Percentiles rank a stretch among this genome's conserved stretches.
These are phyloP conservation scores for Mobula birostris DNA, from an alignment of 2,113 vertebrate genomes.

Conservation along the genomic window DNA sequence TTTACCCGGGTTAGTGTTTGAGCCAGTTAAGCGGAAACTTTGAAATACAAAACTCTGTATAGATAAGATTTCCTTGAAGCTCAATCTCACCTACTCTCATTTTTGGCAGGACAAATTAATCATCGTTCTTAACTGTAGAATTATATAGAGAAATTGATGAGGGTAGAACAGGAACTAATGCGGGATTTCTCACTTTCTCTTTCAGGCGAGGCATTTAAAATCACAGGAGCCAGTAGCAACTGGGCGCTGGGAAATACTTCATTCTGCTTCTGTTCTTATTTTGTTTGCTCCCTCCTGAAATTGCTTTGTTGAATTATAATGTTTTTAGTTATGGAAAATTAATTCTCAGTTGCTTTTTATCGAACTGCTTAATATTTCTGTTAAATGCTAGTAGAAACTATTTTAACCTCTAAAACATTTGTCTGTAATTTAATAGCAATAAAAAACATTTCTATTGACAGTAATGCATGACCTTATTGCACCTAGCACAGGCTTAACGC, in stretches of 20 bases:
- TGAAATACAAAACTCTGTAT: not conserved
- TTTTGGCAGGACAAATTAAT: not conserved
- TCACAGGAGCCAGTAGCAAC: not conserved
- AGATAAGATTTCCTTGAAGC: slow-evolving; percentile 1
- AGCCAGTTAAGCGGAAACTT: not conserved
- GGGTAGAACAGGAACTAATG: not conserved
- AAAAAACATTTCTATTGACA: slow-evolving; percentile 47
- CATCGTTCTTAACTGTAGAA: not conserved
- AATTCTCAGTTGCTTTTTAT: slow-evolving; percentile 10
- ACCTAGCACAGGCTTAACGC: slow-evolving; percentile 47
- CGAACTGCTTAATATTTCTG: slow-evolving; percentile 25
- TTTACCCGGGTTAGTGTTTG: not conserved
- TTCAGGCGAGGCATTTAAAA: slow-evolving; percentile 24
- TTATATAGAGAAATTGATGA: not conserved
- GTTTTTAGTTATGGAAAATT: slow-evolving; percentile 27
- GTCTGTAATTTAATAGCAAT: slow-evolving; percentile 37
- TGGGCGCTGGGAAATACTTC: not conserved
- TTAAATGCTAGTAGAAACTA: slow-evolving; percentile 30
- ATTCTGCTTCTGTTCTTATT: not conserved
- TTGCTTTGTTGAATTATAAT: not conserved
- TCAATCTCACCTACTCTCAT: not conserved
- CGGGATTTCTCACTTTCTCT: not conserved
- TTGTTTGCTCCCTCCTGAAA: not conserved
- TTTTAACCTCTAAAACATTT: slow-evolving; percentile 31
- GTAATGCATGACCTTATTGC: slow-evolving; percentile 53